These are phyloP conservation scores for Rutpela maculata DNA, from an alignment of 2,888 invertebrate species.

Conservation along the genomic window DNA sequence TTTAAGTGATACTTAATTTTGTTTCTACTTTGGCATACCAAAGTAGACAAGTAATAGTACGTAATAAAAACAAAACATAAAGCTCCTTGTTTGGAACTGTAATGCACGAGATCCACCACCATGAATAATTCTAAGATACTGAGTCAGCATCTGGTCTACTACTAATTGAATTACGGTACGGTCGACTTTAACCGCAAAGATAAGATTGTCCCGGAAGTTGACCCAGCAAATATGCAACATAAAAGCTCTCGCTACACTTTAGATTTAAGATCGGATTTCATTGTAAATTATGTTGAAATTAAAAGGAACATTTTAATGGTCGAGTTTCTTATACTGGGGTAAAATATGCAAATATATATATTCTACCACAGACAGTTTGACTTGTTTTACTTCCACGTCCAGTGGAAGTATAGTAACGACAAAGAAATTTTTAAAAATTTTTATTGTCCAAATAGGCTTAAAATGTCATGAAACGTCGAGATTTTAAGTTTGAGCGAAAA, in stretches of 20 bases:
- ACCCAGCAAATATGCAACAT: conserved; percentile 43
- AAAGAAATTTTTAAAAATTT: too few relatives aligned
- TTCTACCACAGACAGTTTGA: too few relatives aligned
- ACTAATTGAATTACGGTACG: conserved; percentile 31
- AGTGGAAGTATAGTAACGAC: too few relatives aligned
- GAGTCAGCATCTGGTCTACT: conserved; percentile 32
- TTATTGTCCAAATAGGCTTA: too few relatives aligned
- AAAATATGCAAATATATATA: not conserved
- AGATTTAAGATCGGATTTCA: conserved; percentile 12
- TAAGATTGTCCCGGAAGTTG: conserved; percentile 47
- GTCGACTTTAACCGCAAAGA: conserved; percentile 36
- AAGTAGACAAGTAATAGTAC: conserved; percentile 3
- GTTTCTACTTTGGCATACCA: not conserved
- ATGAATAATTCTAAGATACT: conserved; percentile 27
- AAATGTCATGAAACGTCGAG: too few relatives aligned
- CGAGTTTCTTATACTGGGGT: not conserved
- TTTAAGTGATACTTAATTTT: conserved; percentile 8
- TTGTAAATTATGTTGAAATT: conserved; percentile 10
- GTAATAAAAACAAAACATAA: conserved; percentile 3
- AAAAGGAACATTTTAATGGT: conserved; percentile 6
- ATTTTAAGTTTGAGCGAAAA: too few relatives aligned
- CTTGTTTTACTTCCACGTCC: too few relatives aligned
- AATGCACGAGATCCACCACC: conserved; percentile 4
- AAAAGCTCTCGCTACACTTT: conserved; percentile 28
- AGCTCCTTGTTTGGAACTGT: conserved; percentile 5